These are phyloP conservation scores for Neodiprion fabricii DNA, from an alignment of 1,140 invertebrate genomes.

Conservation along the genomic window DNA sequence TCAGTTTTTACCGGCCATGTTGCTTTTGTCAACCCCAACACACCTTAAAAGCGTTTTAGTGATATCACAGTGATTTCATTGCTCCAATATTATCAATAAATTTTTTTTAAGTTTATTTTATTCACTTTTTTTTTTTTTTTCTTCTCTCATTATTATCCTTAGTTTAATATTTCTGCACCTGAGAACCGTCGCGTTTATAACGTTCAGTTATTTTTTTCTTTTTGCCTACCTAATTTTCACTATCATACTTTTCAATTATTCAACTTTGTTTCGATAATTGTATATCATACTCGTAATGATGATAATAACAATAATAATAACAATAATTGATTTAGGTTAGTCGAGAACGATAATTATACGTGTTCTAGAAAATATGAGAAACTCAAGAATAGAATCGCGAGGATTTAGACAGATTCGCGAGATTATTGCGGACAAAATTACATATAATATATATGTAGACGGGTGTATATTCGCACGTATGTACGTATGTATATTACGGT, in stretches of 20 bases:
- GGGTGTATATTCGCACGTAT: too few relatives aligned
- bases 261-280: neutral
- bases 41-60: conserved; percentile 62
- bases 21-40: conserved; percentile 45
- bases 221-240: neutral
- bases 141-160: neutral
- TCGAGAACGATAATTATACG: too few relatives aligned
- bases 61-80: conserved; percentile 64
- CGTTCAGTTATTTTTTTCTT: neutral
- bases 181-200: neutral
- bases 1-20: conserved; percentile 17
- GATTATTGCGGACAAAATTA: too few relatives aligned
- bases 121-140: neutral
- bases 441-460: too few relatives aligned
- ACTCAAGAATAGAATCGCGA: too few relatives aligned
- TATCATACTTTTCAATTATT: neutral
- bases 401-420: too few relatives aligned
- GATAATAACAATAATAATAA: too few relatives aligned
- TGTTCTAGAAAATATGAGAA: too few relatives aligned
- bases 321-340: too few relatives aligned
- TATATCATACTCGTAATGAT: too few relatives aligned
- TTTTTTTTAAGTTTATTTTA: conserved; percentile 35
- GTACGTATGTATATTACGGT: too few relatives aligned
- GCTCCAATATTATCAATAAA: conserved; percentile 62
- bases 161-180: neutral